Base-by-base conservation (phyloP, 2,113 vertebrate species). In the Mionectes macconnelli region DNA sequence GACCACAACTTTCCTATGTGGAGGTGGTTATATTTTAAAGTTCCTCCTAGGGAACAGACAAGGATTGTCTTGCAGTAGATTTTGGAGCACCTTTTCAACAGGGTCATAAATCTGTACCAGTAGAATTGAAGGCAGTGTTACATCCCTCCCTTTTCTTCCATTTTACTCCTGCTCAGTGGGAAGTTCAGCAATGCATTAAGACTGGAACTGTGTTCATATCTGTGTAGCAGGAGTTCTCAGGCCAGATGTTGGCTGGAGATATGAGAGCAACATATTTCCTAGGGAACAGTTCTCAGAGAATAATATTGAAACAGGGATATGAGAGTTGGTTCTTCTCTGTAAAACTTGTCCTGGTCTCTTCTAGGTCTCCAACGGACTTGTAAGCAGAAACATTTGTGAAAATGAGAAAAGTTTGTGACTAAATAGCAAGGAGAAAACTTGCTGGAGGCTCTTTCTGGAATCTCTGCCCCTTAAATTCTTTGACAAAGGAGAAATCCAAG, bases 161-260 rank as follows among this genome's bases (percentile, higher is more conserved):
- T 89, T 78, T 95, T 69, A 64, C 49, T 92, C 44, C 78, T 80
- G 63, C 87, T 96, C 75, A 55, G 55, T 52, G 81, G 67, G 87
- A 91, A 73, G 62, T 69, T 93, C 70, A 93, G 63, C 53, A 90
- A 57, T n/a, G 59, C 0, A 0, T 83, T 91, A 89, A 94, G 81
- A 18, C 53, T 63, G 35, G 69, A 57, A 49, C 50, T 73, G 24
- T 63, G 27, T 66, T 93, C 69, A 59, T 85, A 74, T 86, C 56
- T 70, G 27, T 69, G 23, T 91, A 87, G 74, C 63, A 73, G 50
- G 45, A 55, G 50, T 87, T 80, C 84, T 87, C 24, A 31, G 73
- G 40, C 44, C 81, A 96, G 81, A 95, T 95, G 91, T 89, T 92
- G 91, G 89, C 91, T 93, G 45, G 40, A 94, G 73, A 90, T 84